phyloP scores from a whole-genome alignment of 2,888 invertebrate species.

The Stenolophus ochropezus region DNA sequence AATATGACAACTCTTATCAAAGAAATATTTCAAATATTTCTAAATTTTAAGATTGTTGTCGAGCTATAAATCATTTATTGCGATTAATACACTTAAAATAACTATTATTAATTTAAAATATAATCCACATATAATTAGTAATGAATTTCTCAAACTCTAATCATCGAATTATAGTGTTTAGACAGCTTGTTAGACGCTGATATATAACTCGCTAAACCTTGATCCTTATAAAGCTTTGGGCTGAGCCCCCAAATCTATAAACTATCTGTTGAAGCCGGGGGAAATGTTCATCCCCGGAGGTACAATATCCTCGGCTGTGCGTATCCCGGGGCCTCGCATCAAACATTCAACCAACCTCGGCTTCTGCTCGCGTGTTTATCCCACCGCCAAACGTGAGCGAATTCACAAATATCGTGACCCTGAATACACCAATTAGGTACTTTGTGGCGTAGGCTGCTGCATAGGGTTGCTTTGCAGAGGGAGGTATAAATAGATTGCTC shows the following conservation, averaged over 20 bases:
- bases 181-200: no score
- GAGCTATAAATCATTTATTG: no score
- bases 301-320: not conserved
- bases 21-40: no score
- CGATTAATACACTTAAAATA: no score
- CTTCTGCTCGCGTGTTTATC: not conserved
- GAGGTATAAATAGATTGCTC: not conserved
- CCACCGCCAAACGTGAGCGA: not conserved
- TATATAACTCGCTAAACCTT: no score
- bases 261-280: not conserved
- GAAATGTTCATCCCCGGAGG: not conserved
- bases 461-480: not conserved
- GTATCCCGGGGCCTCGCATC: not conserved
- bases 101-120: no score
- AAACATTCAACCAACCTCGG: not conserved
- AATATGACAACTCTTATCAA: no score
- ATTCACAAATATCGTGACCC: not conserved
- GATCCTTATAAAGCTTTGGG: not conserved
- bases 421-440: not conserved
- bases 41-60: no score
- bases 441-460: not conserved
- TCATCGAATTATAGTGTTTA: no score
- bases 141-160: no score
- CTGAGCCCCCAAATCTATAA: not conserved
- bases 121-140: no score